Conservation (phyloP, 92 coral and sea anemone species). For the Plumapathes pennacea region DNA sequence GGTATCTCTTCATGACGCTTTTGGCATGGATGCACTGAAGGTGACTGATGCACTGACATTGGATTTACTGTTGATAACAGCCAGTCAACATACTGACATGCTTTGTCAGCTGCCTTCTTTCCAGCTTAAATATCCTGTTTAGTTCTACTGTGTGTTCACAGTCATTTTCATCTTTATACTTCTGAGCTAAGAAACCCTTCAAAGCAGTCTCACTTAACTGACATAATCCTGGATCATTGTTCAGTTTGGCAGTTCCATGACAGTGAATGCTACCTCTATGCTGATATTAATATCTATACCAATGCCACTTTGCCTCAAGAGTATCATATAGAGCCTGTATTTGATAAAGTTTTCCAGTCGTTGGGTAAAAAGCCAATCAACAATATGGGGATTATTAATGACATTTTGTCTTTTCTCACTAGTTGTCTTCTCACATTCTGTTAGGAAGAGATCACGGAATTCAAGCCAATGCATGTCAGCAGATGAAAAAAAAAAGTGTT, state of each 20-base stretch:
- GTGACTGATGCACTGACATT: constrained; percentile 26
- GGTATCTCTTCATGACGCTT: too few relatives aligned
- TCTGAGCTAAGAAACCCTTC: constrained; percentile 26
- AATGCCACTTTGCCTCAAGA: constrained; percentile 33
- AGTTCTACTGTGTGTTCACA: constrained; percentile 20
- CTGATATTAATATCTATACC: constrained; percentile 37
- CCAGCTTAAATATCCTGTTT: constrained; percentile 35
- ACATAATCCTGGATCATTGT: constrained; percentile 37
- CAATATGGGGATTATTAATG: constrained; percentile 43
- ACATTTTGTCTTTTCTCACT: constrained; percentile 21
- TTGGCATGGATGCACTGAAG: constrained; percentile 48
- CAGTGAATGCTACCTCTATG: constrained; percentile 35
- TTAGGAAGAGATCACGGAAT: constrained; percentile 3
- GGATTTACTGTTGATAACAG: constrained; percentile 24
- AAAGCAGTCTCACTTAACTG: constrained; percentile 15
- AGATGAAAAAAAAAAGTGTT: constrained; percentile 40
- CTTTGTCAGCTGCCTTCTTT: too few relatives aligned
- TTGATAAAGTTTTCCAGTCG: constrained; percentile 34
- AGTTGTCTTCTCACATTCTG: not conserved
- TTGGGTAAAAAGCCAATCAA: constrained; percentile 46
- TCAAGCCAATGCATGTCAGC: constrained; percentile 38
- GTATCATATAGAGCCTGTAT: constrained; percentile 48
- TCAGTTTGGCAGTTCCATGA: constrained; percentile 32
- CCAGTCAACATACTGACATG: constrained; percentile 13
- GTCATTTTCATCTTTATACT: not conserved